A percentile compares a stretch with the other conserved stretches of the same genome.
Evolutionary conservation across 2,113 vertebrate species (phyloP).

Genomic region (Gadus macrocephalus): DNA sequence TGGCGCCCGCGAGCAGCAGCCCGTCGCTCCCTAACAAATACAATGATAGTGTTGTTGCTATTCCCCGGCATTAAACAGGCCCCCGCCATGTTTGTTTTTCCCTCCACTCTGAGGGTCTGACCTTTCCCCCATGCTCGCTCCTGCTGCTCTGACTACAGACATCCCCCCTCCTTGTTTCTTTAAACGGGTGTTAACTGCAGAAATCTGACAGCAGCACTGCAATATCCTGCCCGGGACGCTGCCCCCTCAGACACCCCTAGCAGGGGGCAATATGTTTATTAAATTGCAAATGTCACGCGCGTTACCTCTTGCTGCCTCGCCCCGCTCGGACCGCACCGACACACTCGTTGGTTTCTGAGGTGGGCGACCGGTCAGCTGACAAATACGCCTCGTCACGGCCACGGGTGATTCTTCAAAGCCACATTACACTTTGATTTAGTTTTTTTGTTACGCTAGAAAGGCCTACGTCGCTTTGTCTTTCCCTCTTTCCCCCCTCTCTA

Average conservation of each 20-base stretch:
- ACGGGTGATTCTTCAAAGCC: no score
- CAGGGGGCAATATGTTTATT: conserved; percentile 33
- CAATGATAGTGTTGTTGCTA: conserved; percentile 1
- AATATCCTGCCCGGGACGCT: background rate
- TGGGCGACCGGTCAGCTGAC: no score
- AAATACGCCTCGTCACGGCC: no score
- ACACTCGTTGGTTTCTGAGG: no score
- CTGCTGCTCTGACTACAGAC: conserved; percentile 30
- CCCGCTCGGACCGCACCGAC: no score
- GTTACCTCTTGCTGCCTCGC: conserved; percentile 9
- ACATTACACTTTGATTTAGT: no score
- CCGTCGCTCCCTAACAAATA: conserved; percentile 15
- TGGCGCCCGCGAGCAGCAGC: background rate
- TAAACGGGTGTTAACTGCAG: conserved; percentile 24
- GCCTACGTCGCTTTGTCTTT: no score
- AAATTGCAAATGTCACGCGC: conserved; percentile 53
- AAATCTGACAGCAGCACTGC: conserved; percentile 36
- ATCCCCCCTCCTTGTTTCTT: background rate
- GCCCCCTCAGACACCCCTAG: conserved; percentile 13
- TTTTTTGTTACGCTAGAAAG: no score
- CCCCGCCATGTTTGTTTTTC: conserved; percentile 6
- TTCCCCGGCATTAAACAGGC: no score
- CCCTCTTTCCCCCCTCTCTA: no score
- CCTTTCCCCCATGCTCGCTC: conserved; percentile 36
- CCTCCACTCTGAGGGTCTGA: conserved; percentile 20